Conservation (phyloP, 2,113 vertebrate genomes). For the Haplochromis vanheusdeni region DNA sequence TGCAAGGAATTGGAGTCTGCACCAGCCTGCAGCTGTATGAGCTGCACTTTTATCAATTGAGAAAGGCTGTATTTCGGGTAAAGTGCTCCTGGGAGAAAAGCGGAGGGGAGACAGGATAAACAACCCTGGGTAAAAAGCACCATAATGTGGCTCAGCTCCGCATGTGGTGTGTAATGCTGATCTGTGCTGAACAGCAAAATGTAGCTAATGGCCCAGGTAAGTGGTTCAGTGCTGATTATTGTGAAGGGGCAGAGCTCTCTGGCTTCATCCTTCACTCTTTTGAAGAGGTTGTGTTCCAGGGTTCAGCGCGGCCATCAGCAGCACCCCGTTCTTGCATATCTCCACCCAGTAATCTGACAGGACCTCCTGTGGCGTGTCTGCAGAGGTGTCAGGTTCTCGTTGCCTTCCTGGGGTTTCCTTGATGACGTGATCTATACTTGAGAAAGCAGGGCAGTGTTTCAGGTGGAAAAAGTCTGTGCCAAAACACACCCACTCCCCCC, state of each 20-base stretch:
- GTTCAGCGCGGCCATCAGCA: not conserved
- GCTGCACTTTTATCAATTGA: not conserved
- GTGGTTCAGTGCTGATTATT: slow-evolving; percentile 65
- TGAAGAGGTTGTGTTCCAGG: slow-evolving; percentile 21
- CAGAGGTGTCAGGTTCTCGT: slow-evolving; percentile 11
- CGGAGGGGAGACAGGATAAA: slow-evolving; percentile 24
- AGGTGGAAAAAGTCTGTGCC: not conserved
- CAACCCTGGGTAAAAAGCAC: slow-evolving; percentile 43
- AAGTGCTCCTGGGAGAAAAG: slow-evolving; percentile 18
- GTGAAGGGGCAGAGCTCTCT: slow-evolving; percentile 12
- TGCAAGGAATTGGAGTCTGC: not conserved
- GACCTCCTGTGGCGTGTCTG: not conserved
- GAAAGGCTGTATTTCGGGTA: not conserved
- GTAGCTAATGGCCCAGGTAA: slow-evolving; percentile 68
- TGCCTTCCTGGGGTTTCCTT: not conserved
- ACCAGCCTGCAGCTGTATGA: not conserved
- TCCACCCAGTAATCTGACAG: not conserved
- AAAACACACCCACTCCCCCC: not conserved
- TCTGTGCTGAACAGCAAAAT: slow-evolving; percentile 44
- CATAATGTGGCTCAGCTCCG: slow-evolving; percentile 42
- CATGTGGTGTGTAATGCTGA: slow-evolving; percentile 62
- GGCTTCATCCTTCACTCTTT: not conserved
- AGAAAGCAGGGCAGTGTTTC: slow-evolving; percentile 19
- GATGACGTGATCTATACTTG: slow-evolving; percentile 2
- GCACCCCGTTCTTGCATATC: not conserved